A percentile compares a stretch with the other conserved stretches of the same genome.
Conservation (phyloP, 2,113 vertebrate genomes). For the Zeus faber region DNA sequence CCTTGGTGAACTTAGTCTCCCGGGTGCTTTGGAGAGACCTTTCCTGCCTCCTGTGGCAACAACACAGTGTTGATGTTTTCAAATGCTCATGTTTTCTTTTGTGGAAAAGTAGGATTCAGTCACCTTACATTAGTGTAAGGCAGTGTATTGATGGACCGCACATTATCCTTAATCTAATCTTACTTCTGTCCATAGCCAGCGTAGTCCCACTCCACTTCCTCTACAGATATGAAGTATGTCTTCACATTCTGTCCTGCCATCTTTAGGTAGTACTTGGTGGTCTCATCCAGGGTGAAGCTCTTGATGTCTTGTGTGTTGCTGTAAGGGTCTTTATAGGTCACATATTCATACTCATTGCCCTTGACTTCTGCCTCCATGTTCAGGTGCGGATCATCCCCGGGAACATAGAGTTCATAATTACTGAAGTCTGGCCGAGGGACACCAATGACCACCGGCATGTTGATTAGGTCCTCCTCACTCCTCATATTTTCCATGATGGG, state of each 20-base stretch:
- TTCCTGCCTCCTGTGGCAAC: conserved; percentile 38
- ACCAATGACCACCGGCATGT: conserved; percentile 73
- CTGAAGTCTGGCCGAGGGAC: conserved; percentile 78
- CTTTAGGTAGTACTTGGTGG: conserved; percentile 77
- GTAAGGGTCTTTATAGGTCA: conserved; percentile 87
- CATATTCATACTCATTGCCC: conserved; percentile 74
- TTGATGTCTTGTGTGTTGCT: conserved; percentile 60
- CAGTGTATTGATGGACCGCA: background rate
- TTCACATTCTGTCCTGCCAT: conserved; percentile 71
- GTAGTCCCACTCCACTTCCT: conserved; percentile 91
- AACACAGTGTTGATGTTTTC: too few relatives aligned
- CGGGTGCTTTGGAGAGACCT: conserved; percentile 14
- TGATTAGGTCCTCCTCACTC: conserved; percentile 54
- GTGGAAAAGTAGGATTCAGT: too few relatives aligned
- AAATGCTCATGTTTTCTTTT: too few relatives aligned
- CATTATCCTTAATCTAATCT: conserved; percentile 3
- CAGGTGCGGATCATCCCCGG: conserved; percentile 32
- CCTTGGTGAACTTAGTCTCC: conserved; percentile 79
- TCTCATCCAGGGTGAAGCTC: conserved; percentile 65
- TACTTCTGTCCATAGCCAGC: conserved; percentile 74
- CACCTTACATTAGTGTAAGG: background rate
- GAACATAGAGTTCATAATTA: conserved; percentile 76
- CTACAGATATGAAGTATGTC: conserved; percentile 86
- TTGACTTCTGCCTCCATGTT: conserved; percentile 31
- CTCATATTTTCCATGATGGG: background rate